A percentile compares a stretch with the other conserved stretches of the same genome.
Evolutionary conservation across 2,888 invertebrate species (phyloP).

Genomic region (Busseola fusca): DNA sequence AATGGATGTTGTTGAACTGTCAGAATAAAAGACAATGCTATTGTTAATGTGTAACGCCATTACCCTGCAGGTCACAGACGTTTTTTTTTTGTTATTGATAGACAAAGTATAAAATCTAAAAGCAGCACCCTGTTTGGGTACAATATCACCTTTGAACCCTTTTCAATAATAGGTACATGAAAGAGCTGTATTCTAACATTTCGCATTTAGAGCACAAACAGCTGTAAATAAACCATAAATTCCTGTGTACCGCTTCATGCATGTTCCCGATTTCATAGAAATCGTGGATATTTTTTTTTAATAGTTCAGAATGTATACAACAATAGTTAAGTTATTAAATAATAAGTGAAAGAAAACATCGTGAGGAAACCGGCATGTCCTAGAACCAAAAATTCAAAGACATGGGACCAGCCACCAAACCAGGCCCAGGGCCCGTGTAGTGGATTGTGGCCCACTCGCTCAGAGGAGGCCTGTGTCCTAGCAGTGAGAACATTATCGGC

Average conservation of each 20-base stretch:
- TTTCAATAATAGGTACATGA: slow-evolving; percentile 43
- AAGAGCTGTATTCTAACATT: slow-evolving; percentile 15
- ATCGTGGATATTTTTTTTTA: slow-evolving; percentile 6
- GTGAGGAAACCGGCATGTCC: no score
- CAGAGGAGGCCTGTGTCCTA: background rate
- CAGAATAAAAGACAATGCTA: background rate
- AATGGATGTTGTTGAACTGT: background rate
- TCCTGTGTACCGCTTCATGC: background rate
- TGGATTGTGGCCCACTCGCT: background rate
- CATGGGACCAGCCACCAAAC: no score
- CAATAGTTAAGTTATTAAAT: background rate
- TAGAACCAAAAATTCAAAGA: no score
- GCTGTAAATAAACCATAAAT: slow-evolving; percentile 37
- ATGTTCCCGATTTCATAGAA: background rate
- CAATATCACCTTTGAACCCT: slow-evolving; percentile 34
- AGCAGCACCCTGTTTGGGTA: slow-evolving; percentile 7
- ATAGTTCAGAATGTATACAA: background rate
- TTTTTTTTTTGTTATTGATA: slow-evolving; percentile 5
- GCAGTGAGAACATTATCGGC: background rate
- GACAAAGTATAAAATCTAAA: slow-evolving; percentile 11
- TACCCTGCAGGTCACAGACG: background rate
- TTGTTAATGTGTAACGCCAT: background rate
- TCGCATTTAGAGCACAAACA: slow-evolving; percentile 17
- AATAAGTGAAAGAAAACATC: no score
- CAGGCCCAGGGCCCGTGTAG: background rate